Conservation (phyloP, 2,797 vertebrate species). For the Gambusia yucatana region DNA sequence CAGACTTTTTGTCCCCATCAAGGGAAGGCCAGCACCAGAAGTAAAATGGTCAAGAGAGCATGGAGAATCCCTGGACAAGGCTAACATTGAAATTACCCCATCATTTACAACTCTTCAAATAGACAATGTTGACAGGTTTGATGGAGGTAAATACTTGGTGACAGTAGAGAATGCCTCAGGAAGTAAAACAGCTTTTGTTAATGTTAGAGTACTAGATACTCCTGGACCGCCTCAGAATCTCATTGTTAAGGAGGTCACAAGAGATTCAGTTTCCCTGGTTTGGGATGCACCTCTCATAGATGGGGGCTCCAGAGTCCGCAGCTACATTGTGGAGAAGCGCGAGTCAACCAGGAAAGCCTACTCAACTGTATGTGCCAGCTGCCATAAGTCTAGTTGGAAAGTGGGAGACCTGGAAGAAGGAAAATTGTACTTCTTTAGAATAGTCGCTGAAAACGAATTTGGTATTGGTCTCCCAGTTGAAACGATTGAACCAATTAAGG, state of each 20-base stretch:
- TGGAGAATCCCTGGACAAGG: constrained; percentile 91
- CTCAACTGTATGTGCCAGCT: constrained; percentile 92
- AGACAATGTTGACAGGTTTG: constrained; percentile 95
- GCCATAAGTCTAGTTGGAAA: constrained; percentile 97
- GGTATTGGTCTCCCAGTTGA: constrained; percentile 96
- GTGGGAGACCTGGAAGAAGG: constrained; percentile 93
- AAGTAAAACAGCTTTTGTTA: constrained; percentile 95
- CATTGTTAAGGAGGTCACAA: constrained; percentile 92
- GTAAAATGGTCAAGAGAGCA: constrained; percentile 96
- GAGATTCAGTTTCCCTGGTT: constrained; percentile 92
- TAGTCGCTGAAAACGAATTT: constrained; percentile 97
- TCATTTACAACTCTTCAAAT: constrained; percentile 93
- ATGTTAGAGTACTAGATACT: constrained; percentile 95
- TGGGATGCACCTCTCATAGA: constrained; percentile 98
- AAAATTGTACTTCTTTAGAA: constrained; percentile 94
- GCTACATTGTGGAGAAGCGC: constrained; percentile 97
- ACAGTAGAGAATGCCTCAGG: constrained; percentile 94
- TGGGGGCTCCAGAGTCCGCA: constrained; percentile 95
- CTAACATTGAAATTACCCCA: constrained; percentile 92
- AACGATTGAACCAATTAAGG: constrained; percentile 92
- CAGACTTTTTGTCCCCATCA: constrained; percentile 95
- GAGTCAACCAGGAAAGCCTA: constrained; percentile 97
- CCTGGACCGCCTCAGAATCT: constrained; percentile 94
- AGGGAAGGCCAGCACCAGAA: constrained; percentile 95
- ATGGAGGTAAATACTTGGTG: constrained; percentile 95